Evolutionary conservation across 2,888 invertebrate genomes (phyloP).

Genomic region (Drosophila hamatofila): DNA sequence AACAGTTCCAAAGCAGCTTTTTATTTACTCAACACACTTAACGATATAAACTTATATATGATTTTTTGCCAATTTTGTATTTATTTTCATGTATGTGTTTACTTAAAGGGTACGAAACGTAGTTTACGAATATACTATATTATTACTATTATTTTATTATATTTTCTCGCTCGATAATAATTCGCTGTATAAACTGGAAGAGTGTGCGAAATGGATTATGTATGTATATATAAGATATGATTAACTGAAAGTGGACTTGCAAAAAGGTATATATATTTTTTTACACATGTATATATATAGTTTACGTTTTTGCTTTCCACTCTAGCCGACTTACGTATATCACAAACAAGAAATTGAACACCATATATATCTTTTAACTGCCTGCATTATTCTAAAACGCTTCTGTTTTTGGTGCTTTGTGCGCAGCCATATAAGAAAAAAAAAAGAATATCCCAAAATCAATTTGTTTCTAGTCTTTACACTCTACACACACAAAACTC

Average conservation of each 20-base stretch:
- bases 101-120: slow-evolving; percentile 36
- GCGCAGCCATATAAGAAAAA: slow-evolving; percentile 22
- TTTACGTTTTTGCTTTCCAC: slow-evolving; percentile 68
- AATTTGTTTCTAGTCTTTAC: slow-evolving; percentile 64
- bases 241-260: slow-evolving; percentile 48
- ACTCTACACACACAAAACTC: slow-evolving; percentile 25
- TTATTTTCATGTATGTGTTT: slow-evolving; percentile 65
- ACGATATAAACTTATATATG: slow-evolving; percentile 19
- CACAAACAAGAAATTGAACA: slow-evolving; percentile 35
- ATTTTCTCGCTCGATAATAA: slow-evolving; percentile 19
- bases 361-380: slow-evolving; percentile 26
- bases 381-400: slow-evolving; percentile 35
- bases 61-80: slow-evolving; percentile 72
- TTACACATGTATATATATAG: slow-evolving; percentile 61
- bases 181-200: slow-evolving; percentile 38
- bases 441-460: slow-evolving; percentile 29
- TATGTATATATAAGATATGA: slow-evolving; percentile 57
- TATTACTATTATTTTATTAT: slow-evolving; percentile 27
- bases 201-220: slow-evolving; percentile 39
- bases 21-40: slow-evolving; percentile 42
- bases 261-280: slow-evolving; percentile 69
- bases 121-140: slow-evolving; percentile 18
- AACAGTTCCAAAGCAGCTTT: slow-evolving; percentile 61
- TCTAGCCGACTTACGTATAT: slow-evolving; percentile 28
- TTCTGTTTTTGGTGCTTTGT: slow-evolving; percentile 40